A percentile compares a stretch with the other conserved stretches of the same genome.
Evolutionary conservation across 2,888 invertebrate species (phyloP).

Genomic region (Papilio protenor): DNA sequence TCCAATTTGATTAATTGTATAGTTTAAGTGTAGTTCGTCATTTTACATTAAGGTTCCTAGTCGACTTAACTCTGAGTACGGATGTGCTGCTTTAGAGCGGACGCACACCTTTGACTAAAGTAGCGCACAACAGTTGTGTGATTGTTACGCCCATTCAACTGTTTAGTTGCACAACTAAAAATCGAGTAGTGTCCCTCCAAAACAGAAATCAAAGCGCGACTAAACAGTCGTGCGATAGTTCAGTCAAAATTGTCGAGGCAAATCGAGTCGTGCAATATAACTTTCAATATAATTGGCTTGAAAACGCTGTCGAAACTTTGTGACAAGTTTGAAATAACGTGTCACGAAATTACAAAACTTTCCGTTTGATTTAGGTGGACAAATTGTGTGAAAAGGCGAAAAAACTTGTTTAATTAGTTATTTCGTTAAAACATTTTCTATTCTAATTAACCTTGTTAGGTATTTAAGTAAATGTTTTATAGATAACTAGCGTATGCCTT

Average conservation of each 20-base stretch:
- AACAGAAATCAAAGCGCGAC: too few relatives aligned
- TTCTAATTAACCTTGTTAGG: neutral
- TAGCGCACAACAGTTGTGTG: too few relatives aligned
- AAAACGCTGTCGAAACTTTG: constrained; percentile 30
- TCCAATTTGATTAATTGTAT: too few relatives aligned
- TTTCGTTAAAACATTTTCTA: neutral
- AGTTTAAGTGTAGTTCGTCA: neutral
- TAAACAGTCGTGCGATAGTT: too few relatives aligned
- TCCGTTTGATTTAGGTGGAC: neutral
- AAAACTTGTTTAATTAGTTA: constrained; percentile 2
- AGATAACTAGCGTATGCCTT: too few relatives aligned
- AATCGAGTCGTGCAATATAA: constrained; percentile 16
- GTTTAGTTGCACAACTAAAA: too few relatives aligned
- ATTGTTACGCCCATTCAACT: too few relatives aligned
- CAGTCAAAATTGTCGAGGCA: neutral
- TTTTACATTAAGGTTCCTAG: neutral
- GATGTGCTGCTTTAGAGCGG: neutral
- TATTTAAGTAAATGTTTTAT: neutral
- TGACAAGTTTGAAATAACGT: constrained; percentile 41
- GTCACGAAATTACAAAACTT: constrained; percentile 32
- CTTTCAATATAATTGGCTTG: constrained; percentile 29
- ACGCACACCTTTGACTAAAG: too few relatives aligned
- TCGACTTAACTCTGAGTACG: neutral
- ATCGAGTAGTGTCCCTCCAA: too few relatives aligned
- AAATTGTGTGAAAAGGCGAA: neutral